phyloP scores from a whole-genome alignment of 1,140 invertebrate species.

The Penaeus chinensis region DNA sequence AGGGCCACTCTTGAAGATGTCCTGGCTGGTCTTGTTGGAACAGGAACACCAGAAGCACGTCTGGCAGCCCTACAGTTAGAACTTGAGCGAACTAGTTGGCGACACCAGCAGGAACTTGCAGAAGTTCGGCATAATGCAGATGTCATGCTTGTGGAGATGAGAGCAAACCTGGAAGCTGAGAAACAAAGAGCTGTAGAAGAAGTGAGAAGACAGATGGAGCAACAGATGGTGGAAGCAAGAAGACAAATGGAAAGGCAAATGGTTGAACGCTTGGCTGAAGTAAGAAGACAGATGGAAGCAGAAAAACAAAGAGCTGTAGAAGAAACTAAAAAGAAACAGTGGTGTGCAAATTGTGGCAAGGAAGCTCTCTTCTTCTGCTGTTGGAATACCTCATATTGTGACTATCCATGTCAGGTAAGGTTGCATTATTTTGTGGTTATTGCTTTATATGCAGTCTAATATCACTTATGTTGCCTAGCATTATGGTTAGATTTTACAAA shows the following conservation, averaged over 20 bases:
- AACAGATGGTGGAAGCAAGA: slow-evolving; percentile 68
- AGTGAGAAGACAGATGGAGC: slow-evolving; percentile 73
- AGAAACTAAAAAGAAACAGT: slow-evolving; percentile 84
- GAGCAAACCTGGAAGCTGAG: slow-evolving; percentile 76
- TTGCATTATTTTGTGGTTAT: neutral
- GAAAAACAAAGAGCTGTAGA: slow-evolving; percentile 78
- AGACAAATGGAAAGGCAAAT: slow-evolving; percentile 61
- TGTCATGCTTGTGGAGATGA: slow-evolving; percentile 74
- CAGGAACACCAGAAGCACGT: slow-evolving; percentile 71
- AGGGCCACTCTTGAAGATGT: slow-evolving; percentile 74
- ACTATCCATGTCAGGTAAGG: slow-evolving; percentile 71
- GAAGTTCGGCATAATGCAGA: slow-evolving; percentile 70
- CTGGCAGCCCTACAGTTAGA: slow-evolving; percentile 74
- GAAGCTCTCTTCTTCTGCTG: slow-evolving; percentile 93
- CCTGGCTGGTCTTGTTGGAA: slow-evolving; percentile 70
- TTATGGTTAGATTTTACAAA: no score
- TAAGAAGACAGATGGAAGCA: slow-evolving; percentile 73
- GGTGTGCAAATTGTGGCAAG: slow-evolving; percentile 87
- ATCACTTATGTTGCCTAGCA: no score
- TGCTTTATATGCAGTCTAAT: no score
- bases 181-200: slow-evolving; percentile 74
- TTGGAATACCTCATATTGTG: slow-evolving; percentile 95
- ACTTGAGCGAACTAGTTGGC: slow-evolving; percentile 76
- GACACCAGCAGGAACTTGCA: slow-evolving; percentile 74
- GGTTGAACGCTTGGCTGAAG: slow-evolving; percentile 68